Evolutionary conservation across 2,888 invertebrate species (phyloP), one percentile per base, ranked within the genome.

Genomic region (Lithodes maja): DNA sequence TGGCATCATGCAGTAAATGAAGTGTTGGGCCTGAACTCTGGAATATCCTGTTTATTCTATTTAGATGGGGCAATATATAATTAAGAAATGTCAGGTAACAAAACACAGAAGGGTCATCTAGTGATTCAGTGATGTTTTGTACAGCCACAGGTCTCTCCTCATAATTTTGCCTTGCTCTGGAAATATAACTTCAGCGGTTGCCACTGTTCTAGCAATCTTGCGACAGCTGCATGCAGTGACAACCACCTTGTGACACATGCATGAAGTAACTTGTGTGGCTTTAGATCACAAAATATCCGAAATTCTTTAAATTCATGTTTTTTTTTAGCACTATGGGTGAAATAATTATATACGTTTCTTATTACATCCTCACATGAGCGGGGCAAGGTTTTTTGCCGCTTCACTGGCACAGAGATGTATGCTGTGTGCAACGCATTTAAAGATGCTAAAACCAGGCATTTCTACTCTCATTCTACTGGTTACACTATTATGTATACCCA

Each of bases 241-340:
- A 77, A 3, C 77, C 77, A 77, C 50, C 77, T 77, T 2, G 77
- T 77, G 15, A 9, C 3, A 49, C 77, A 77, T 1, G 49, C 49
- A 50, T 77, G 77, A 7, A 77, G 77, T 15, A 77, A 3, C 12
- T 77, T 77, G 77, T 77, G 77, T 1, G 77, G 77, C 12, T 77
- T 77, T 3, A 77, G 2, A 1, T 49, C 49, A 12, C 77, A 50
- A 50, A 77, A 77, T 9, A 61, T 15, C 68, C 15, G 68, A 61
- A 61, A 61, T 61, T 61, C 68, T 15, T 61, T 1, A 61, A 61
- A 61, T 61, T 61, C 68, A 61, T 1, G 15, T 15, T 61, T 61
- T 61, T 61, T 61, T 2, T 61, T 61, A 75, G 33, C 33, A 33
- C 33, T 33, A 33, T 33, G 33, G 33, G 33, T 0, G 33, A 33